Percentiles rank a stretch among this genome's conserved stretches.
These are phyloP conservation scores for Acanthurus tractus DNA, from an alignment of 2,797 vertebrate species.

Conservation along the genomic window DNA sequence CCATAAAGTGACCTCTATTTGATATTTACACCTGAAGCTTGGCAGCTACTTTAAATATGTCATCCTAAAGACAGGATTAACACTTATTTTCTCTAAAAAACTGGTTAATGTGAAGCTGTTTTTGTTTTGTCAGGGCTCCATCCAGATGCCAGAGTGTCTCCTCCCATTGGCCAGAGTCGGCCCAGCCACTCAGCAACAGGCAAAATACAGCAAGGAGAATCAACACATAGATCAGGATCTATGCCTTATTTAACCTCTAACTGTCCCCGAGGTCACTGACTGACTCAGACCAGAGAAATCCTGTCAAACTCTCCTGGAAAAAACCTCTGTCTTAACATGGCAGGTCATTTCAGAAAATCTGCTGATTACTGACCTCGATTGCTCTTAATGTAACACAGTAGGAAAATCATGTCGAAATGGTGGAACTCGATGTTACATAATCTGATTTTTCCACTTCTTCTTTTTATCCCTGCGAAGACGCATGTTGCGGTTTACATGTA, in stretches of 20 bases:
- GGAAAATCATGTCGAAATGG: neutral
- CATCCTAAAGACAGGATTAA: too few relatives aligned
- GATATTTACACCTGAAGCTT: too few relatives aligned
- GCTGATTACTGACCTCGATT: neutral
- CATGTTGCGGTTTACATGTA: neutral
- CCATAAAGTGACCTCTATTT: too few relatives aligned
- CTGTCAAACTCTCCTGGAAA: neutral
- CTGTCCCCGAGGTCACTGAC: neutral
- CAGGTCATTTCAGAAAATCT: neutral
- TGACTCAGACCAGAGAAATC: neutral
- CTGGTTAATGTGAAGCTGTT: neutral
- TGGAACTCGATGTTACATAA: constrained; percentile 2
- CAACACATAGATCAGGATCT: neutral
- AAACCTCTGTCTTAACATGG: constrained; percentile 22
- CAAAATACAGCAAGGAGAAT: neutral
- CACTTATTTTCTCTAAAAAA: too few relatives aligned
- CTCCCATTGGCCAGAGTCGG: neutral
- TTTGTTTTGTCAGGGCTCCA: neutral
- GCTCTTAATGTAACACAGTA: neutral
- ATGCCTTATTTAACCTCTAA: neutral
- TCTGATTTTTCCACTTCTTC: neutral
- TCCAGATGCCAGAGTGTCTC: constrained; percentile 5
- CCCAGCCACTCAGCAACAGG: neutral
- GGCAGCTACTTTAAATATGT: too few relatives aligned
- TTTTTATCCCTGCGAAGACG: neutral